Evolutionary conservation across 2,797 vertebrate genomes (phyloP).

Genomic region (Borostomias antarcticus): DNA sequence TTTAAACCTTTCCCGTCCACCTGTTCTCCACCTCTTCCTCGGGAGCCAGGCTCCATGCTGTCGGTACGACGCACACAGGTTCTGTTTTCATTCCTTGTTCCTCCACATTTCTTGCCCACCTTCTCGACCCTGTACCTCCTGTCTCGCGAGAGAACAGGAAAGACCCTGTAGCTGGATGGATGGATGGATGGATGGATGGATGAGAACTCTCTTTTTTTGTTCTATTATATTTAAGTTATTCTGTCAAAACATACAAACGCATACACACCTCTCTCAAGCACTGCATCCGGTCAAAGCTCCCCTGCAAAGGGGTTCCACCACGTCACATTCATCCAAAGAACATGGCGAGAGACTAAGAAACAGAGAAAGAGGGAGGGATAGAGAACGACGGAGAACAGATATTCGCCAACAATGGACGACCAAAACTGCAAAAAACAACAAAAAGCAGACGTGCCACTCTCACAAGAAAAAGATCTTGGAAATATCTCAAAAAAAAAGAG

Average conservation of each 20-base stretch:
- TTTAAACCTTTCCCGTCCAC: conserved; percentile 40
- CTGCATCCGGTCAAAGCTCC: conserved; percentile 17
- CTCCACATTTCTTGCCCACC: conserved; percentile 2
- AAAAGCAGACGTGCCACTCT: conserved; percentile 48
- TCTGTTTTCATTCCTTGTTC: conserved; percentile 14
- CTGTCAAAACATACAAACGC: neutral
- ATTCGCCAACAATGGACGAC: conserved; percentile 32
- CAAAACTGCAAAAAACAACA: conserved; percentile 33
- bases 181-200: conserved; percentile 29
- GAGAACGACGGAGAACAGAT: conserved; percentile 17
- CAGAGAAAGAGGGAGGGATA: conserved; percentile 23
- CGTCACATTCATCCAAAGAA: conserved; percentile 41
- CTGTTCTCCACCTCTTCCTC: conserved; percentile 41
- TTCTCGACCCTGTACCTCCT: conserved; percentile 36
- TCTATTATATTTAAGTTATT: conserved; percentile 17
- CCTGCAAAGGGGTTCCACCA: conserved; percentile 45
- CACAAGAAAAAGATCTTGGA: conserved; percentile 46
- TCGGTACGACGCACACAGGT: conserved; percentile 66
- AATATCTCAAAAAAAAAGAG: conserved; percentile 34
- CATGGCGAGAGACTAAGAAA: conserved; percentile 27
- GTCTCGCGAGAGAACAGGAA: conserved; percentile 21
- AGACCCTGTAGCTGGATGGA: conserved; percentile 6
- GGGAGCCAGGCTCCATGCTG: conserved; percentile 59
- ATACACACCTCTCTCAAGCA: conserved; percentile 21
- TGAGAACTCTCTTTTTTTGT: conserved; percentile 24